Evolutionary conservation across 2,113 vertebrate species (phyloP).

Genomic region (Rhinoptilus africanus): DNA sequence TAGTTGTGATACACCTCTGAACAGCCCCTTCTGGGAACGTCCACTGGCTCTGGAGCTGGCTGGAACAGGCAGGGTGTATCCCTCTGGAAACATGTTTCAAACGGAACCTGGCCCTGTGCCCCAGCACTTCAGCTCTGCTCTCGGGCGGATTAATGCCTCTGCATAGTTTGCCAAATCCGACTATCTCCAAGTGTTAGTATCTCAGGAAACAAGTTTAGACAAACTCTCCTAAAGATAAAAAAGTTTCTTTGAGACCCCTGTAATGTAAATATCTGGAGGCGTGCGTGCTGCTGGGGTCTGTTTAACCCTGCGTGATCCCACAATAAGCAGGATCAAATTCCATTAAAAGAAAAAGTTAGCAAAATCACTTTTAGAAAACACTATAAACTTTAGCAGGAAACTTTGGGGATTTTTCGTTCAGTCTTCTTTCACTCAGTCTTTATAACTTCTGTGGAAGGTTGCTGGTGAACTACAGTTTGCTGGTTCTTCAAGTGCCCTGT

Average conservation of each 20-base stretch:
- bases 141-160: constrained; percentile 56
- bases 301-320: background rate
- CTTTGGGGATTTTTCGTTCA: background rate
- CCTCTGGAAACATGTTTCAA: constrained; percentile 44
- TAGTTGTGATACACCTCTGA: accelerated
- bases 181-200: background rate
- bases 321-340: background rate
- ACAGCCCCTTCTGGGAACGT: background rate
- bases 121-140: constrained; percentile 53
- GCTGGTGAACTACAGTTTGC: background rate
- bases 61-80: background rate
- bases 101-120: constrained; percentile 17
- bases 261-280: background rate
- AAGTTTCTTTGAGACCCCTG: constrained; percentile 6
- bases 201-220: constrained; percentile 55
- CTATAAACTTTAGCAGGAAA: background rate
- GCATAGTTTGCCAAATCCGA: constrained; percentile 33
- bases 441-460: background rate
- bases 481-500: background rate
- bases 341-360: background rate
- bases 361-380: background rate
- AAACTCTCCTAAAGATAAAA: constrained; percentile 40
- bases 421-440: background rate
- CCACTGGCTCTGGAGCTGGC: background rate
- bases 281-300: background rate